Evolutionary conservation across 2,113 vertebrate genomes (phyloP).

Genomic region (Pseudois nayaur): DNA sequence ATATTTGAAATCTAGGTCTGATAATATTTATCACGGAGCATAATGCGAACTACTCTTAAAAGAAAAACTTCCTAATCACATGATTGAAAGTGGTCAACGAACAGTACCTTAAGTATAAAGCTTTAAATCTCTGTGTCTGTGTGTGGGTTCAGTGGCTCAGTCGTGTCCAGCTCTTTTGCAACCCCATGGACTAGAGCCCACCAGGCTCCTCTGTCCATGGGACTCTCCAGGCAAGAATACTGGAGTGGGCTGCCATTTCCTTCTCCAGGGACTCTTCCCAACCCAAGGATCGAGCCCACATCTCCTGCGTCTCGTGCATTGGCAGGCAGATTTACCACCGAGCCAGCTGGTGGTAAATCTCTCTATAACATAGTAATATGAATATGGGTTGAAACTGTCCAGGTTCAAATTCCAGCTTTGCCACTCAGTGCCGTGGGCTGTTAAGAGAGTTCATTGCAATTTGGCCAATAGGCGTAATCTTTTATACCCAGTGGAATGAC

Average conservation of each 20-base stretch:
- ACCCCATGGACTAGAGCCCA: neutral
- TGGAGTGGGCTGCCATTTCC: neutral
- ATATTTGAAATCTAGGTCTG: neutral
- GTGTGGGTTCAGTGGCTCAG: neutral
- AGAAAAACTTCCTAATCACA: neutral
- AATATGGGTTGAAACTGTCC: neutral
- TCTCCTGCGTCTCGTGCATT: neutral
- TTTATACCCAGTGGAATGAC: neutral
- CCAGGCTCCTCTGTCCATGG: neutral
- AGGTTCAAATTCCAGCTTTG: neutral
- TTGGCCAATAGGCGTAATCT: neutral
- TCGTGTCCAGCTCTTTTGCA: neutral
- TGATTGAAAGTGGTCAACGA: neutral
- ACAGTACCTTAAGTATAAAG: neutral
- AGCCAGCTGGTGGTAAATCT: neutral
- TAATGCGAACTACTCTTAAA: neutral
- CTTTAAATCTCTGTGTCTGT: neutral
- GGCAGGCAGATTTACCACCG: neutral
- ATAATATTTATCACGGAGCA: neutral
- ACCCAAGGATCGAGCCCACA: neutral
- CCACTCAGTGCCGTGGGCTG: neutral
- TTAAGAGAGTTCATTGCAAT: neutral
- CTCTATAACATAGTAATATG: neutral
- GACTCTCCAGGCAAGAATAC: neutral
- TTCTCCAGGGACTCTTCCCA: neutral